Evolutionary conservation across 1,140 invertebrate species (phyloP), one percentile per base, ranked within the genome.

Genomic region (Bombus vancouverensis): DNA sequence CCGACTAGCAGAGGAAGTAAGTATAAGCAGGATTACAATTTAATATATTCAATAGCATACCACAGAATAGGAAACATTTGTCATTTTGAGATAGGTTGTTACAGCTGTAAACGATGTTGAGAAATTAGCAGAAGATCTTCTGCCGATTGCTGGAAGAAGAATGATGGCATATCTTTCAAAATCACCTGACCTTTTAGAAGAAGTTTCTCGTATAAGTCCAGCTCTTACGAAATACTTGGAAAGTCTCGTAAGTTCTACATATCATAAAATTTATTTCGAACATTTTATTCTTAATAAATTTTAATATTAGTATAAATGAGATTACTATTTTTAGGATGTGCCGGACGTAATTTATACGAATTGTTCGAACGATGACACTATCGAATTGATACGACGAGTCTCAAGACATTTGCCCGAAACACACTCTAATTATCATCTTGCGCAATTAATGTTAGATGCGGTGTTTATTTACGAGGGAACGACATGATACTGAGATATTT

Each of bases 1-100:
- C 96, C 95, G 95, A 59, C 93, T 98, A 57, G 98, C 97, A 39
- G 96, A 97, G 93, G 97, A 97, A 93, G 96, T 98, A 89, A 92
- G 82, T 66, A 66, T 34, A 66, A 66, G 47, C 6, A 65, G 44
- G 28, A 53, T 70, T 53, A 57, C 71, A 74, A 42, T 44, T 44
- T 12, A 73, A 44, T 71, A 66, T 57, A 70, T 66, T 79, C 68
- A 1, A 76, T 28, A 44, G 32, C n/a, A 8, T 39, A 3, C 1
- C 0, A 15, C 22, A 1, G 4, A 18, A n/a, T 66, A 65, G 4
- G 8, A 34, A n/a, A 10, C 34, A 44, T 68, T 37, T 15, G 18
- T 0, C 13, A 42, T 62, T 72, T 10, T n/a, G 4, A 4, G 32
- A 80, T 18, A 97, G 97, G 94, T 96, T 12, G 92, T 97, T 62